Conservation (phyloP, 2,797 vertebrate genomes). For the Muraenolepis orangiensis region DNA sequence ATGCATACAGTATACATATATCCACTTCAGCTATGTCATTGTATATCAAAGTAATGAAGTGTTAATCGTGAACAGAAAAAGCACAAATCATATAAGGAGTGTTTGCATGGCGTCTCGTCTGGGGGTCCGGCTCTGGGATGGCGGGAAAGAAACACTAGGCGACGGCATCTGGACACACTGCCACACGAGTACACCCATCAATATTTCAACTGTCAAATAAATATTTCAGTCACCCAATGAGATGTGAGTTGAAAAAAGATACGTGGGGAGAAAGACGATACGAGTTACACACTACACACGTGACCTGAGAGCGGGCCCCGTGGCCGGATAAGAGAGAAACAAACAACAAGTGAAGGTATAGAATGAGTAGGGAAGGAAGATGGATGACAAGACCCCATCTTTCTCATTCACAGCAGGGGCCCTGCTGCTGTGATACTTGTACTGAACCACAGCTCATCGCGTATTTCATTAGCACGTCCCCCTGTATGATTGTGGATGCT, state of each 20-base stretch:
- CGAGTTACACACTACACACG: slow-evolving; percentile 46
- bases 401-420: too few relatives aligned
- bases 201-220: slow-evolving; percentile 71
- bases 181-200: slow-evolving; percentile 49
- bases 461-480: background rate
- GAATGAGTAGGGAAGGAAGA: background rate
- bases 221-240: slow-evolving; percentile 68
- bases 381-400: background rate
- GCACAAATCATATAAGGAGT: slow-evolving; percentile 12
- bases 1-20: too few relatives aligned
- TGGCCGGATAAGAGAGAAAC: too few relatives aligned
- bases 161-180: slow-evolving; percentile 25
- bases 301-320: too few relatives aligned
- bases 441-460: background rate
- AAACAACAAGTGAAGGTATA: background rate
- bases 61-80: background rate
- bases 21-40: background rate
- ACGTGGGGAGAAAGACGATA: slow-evolving; percentile 37
- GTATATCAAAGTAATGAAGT: background rate
- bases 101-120: background rate
- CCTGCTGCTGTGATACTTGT: background rate
- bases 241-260: slow-evolving; percentile 57
- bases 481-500: background rate
- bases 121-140: slow-evolving; percentile 18
- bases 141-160: slow-evolving; percentile 8